Base-by-base conservation (phyloP, 2,888 invertebrate species). In the Netelia melanura region DNA sequence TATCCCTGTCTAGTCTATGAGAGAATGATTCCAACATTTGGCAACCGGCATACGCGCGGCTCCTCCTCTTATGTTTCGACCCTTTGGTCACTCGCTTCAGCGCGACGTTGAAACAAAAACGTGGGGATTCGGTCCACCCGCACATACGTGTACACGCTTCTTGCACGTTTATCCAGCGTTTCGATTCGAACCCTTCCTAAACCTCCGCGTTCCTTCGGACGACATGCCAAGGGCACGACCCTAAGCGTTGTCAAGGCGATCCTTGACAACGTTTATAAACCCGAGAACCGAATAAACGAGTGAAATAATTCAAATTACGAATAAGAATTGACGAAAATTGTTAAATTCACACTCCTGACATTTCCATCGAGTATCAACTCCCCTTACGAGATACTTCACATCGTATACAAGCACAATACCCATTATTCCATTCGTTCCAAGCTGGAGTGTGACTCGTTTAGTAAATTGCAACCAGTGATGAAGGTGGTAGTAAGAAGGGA, bases 311-410 rank as follows among this genome's bases (percentile, higher is more conserved):
- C 89, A 89, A 91, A 91, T 89, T 88, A 86, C 86, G 89, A 86
- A 92, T 91, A 48, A 91, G 90, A 91, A 92, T 92, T 91, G 89
- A 92, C 91, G 89, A 71, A 65, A 43, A 72, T 52, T 68, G n/a
- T 38, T 11, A 23, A 62, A 48, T 48, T 48, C 14, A 17, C 3
- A 48, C 48, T 14, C 1, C 48, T 48, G 30, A 48, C 48, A 48
- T 48, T 14, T 14, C 48, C 48, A 14, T 48, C 14, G 11, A 48
- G 14, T 14, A 30, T 5, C 30, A 0, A 30, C 5, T 3, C 30
- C 3, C 0, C 30, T 30, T 30, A 30, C 30, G 6, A 30, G 30
- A 30, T 30, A 30, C 30, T 3, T 5, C 30, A 30, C 5, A 30
- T 30, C 30, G 30, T 30, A 30, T 30, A 30, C 30, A 30, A 30